phyloP scores from a whole-genome alignment of 2,888 invertebrate species.

The Polyommatus icarus region DNA sequence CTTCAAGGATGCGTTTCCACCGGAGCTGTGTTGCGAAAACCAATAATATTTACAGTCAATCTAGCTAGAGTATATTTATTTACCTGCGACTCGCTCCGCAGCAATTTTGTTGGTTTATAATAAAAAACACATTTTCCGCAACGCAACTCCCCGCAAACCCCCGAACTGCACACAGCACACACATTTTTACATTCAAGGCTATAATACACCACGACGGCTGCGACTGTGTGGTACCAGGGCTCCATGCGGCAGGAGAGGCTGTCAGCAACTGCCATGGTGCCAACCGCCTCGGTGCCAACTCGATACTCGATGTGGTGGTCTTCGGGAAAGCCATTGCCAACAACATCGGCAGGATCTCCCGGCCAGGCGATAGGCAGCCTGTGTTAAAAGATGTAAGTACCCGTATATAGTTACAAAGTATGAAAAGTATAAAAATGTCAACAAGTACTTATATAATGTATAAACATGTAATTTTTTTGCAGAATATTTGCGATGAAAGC shows the following conservation, averaged over 20 bases:
- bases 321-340: slow-evolving; percentile 97
- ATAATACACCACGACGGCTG: slow-evolving; percentile 75
- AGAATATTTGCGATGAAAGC: slow-evolving; percentile 92
- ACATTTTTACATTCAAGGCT: slow-evolving; percentile 64
- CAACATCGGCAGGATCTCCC: slow-evolving; percentile 88
- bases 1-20: too few relatives aligned
- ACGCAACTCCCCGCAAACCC: too few relatives aligned
- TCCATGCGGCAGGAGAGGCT: slow-evolving; percentile 96
- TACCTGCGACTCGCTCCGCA: too few relatives aligned
- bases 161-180: not conserved
- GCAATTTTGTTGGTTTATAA: too few relatives aligned
- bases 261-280: slow-evolving; percentile 98
- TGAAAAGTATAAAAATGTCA: not conserved
- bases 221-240: slow-evolving; percentile 88
- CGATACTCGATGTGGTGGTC: slow-evolving; percentile 96
- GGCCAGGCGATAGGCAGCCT: slow-evolving; percentile 90
- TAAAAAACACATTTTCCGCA: too few relatives aligned
- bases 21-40: too few relatives aligned
- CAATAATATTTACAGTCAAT: too few relatives aligned
- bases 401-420: slow-evolving; percentile 38
- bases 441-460: not conserved
- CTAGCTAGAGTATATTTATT: too few relatives aligned
- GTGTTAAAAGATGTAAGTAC: slow-evolving; percentile 83
- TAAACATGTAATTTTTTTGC: slow-evolving; percentile 30
- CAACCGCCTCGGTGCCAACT: slow-evolving; percentile 98